Base-by-base conservation (phyloP, 1,140 invertebrate genomes). In the Listronotus bonariensis region DNA sequence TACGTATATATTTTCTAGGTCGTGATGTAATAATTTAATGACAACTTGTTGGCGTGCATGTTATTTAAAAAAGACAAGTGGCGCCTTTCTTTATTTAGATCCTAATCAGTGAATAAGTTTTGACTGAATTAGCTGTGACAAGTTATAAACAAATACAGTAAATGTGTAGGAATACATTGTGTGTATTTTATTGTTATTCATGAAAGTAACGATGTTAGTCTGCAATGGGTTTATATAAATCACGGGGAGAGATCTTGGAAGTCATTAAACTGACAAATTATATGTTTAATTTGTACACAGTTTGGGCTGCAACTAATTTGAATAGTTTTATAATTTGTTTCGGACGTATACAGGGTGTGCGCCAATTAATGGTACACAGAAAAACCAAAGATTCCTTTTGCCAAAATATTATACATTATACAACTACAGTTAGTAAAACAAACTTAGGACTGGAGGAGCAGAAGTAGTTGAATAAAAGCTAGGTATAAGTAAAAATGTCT, bases 111-210 rank as follows among this genome's bases (percentile, higher is more conserved):
- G 45, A 48, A 48, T 48, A 48, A 11, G 45, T 20, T 48, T 48
- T 48, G 10, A 48, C 45, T 48, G 45, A 48, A 48, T 48, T 48
- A 48, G 18, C 45, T 20, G 18, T 26, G 45, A 48, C 45, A 48
- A 18, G 18, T 18, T 48, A 48, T 48, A 48, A 48, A 20, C 45
- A 48, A 48, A 48, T 48, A 48, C 45, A 48, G 45, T 20, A 20
- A 48, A 48, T 18, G 45, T 48, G 45, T 48, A 48, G 45, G 45
- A 48, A 48, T 48, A 48, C 45, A 48, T 48, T 48, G 45, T 48
- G 45, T 48, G 10, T 26, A 20, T 48, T 48, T 48, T 48, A 48
- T 48, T 48, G 45, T 48, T 20, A 48, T 48, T 48, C 6, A 15
- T 18, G 45, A 48, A 48, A 26, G 45, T 48, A 20, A 48, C 45